Conservation (phyloP, 2,888 invertebrate genomes). For the Mycalesis mineus region DNA sequence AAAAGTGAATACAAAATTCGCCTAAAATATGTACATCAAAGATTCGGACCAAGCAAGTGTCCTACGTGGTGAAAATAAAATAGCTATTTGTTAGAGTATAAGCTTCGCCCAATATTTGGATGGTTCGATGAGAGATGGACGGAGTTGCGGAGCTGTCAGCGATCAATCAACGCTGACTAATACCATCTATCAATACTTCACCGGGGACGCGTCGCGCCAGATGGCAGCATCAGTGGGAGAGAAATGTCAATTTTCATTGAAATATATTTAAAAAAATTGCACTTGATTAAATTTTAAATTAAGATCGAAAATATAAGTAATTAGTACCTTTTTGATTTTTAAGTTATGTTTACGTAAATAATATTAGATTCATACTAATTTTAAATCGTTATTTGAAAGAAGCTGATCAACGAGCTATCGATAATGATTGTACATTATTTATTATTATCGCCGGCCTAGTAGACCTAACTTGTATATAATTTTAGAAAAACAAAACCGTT, state of each 20-base stretch:
- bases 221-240: constrained; percentile 63
- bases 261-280: constrained; percentile 4
- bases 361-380: too few species aligned
- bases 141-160: constrained; percentile 54
- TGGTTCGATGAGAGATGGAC: constrained; percentile 43
- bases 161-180: constrained; percentile 70
- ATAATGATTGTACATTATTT: too few species aligned
- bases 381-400: too few species aligned
- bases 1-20: not conserved
- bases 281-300: too few species aligned
- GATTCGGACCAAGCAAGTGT: not conserved
- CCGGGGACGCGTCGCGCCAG: constrained; percentile 55
- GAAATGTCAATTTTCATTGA: constrained; percentile 65
- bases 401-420: too few species aligned
- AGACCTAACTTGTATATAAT: not conserved
- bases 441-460: too few species aligned
- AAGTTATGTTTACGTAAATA: too few species aligned
- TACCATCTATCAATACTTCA: constrained; percentile 75
- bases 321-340: too few species aligned
- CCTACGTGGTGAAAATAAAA: not conserved
- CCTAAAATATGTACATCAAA: not conserved
- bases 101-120: constrained; percentile 36
- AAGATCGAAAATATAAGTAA: too few species aligned
- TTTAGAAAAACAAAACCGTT: constrained; percentile 12
- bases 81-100: constrained; percentile 24